Evolutionary conservation across 1,140 invertebrate species (phyloP).

Genomic region (Zaprionus inermis): DNA sequence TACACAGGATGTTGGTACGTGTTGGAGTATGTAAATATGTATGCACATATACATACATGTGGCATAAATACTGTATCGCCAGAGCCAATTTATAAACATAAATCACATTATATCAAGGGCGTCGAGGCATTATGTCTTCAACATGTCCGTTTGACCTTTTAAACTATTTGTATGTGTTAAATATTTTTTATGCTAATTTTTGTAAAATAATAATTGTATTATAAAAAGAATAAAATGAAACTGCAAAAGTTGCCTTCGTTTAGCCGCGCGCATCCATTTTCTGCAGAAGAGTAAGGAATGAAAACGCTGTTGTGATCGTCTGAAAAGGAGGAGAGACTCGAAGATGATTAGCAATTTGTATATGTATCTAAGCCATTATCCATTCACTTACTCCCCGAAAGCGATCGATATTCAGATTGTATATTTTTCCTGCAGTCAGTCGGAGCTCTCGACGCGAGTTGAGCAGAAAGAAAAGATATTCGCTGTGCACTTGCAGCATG

Average conservation of each 20-base stretch:
- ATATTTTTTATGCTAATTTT: conserved; percentile 46
- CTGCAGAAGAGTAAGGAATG: conserved; percentile 74
- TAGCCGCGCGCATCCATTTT: conserved; percentile 69
- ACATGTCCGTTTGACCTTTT: conserved; percentile 30
- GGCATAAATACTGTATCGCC: conserved; percentile 10
- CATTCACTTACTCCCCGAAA: conserved; percentile 62
- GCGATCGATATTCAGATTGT: conserved; percentile 68
- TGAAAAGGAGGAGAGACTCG: conserved; percentile 24
- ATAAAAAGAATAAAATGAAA: conserved; percentile 26
- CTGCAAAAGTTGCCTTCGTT: conserved; percentile 12
- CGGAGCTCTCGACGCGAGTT: conserved; percentile 60
- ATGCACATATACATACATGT: not conserved
- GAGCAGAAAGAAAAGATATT: conserved; percentile 69
- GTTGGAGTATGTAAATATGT: not conserved
- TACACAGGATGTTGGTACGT: not conserved
- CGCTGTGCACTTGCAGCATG: conserved; percentile 55
- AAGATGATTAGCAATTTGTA: not conserved
- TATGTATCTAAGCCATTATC: not conserved
- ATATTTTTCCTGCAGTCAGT: conserved; percentile 75
- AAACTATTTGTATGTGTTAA: conserved; percentile 45
- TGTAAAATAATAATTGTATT: conserved; percentile 47
- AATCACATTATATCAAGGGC: conserved; percentile 18
- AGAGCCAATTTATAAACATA: conserved; percentile 8
- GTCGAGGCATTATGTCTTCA: conserved; percentile 33
- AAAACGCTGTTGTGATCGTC: conserved; percentile 80